A percentile compares a stretch with the other conserved stretches of the same genome.
Evolutionary conservation across 2,113 vertebrate species (phyloP).

Genomic region (Euleptes europaea): DNA sequence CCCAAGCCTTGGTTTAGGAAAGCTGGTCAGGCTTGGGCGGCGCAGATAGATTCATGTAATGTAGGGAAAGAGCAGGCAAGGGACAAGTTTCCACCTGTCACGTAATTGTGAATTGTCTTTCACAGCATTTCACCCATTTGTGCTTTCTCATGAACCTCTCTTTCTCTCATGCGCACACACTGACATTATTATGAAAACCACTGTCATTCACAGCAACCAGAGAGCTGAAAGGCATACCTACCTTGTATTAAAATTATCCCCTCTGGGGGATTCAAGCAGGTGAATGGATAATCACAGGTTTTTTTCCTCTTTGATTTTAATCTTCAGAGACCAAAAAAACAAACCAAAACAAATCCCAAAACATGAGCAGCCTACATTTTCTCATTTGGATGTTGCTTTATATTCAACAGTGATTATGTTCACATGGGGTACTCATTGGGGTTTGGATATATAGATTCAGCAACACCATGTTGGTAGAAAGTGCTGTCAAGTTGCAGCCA

Average conservation of each 20-base stretch:
- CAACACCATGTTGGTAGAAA: too few species aligned
- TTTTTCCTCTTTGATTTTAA: neutral
- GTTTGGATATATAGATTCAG: neutral
- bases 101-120: neutral
- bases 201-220: neutral
- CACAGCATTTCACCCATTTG: slow-evolving; percentile 5
- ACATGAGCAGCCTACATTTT: neutral
- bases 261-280: neutral
- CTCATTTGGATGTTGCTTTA: neutral
- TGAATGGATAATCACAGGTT: neutral
- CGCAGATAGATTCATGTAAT: slow-evolving; percentile 38
- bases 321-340: neutral
- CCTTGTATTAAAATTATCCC: neutral
- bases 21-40: slow-evolving; percentile 34
- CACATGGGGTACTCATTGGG: neutral
- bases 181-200: neutral
- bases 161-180: neutral
- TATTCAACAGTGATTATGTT: neutral
- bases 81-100: slow-evolving; percentile 21
- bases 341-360: neutral
- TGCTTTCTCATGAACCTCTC: neutral
- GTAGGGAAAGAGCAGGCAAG: neutral
- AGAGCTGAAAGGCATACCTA: neutral
- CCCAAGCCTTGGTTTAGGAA: slow-evolving; percentile 59
- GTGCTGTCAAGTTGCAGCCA: too few species aligned